Percentiles rank a stretch among this genome's conserved stretches.
Conservation (phyloP, 2,797 vertebrate species). For the Antrozous pallidus region DNA sequence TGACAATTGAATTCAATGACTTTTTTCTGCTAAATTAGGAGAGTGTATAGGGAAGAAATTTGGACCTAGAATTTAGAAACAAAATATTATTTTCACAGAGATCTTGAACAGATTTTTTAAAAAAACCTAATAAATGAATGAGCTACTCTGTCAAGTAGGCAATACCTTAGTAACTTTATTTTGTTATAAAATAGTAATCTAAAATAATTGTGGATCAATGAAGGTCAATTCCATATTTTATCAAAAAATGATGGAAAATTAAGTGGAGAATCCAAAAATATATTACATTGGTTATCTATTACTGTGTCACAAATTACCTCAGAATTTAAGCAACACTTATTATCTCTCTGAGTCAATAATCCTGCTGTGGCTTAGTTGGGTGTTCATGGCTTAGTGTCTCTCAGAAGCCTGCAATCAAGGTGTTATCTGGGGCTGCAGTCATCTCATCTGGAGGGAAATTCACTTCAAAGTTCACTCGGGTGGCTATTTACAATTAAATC, state of each 20-base stretch:
- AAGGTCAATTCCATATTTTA: background rate
- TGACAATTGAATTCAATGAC: background rate
- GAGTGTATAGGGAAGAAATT: background rate
- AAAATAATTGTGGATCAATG: background rate
- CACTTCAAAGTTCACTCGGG: background rate
- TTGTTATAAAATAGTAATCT: background rate
- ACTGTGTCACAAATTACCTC: background rate
- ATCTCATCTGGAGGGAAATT: background rate
- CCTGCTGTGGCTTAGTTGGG: background rate
- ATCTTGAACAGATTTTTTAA: background rate
- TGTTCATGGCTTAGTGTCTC: background rate
- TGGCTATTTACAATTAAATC: background rate
- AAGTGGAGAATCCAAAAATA: background rate
- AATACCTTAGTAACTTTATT: background rate
- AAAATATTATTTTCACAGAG: background rate
- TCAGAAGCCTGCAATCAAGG: background rate
- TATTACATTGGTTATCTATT: background rate
- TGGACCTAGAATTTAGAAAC: background rate
- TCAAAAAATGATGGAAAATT: background rate
- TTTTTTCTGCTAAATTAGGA: background rate
- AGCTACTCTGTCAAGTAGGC: background rate
- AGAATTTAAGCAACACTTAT: background rate
- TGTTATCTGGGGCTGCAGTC: background rate
- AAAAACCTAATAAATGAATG: background rate
- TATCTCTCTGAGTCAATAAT: background rate